Evolutionary conservation across 2,797 vertebrate genomes (phyloP).

Genomic region (Xenops minutus): DNA sequence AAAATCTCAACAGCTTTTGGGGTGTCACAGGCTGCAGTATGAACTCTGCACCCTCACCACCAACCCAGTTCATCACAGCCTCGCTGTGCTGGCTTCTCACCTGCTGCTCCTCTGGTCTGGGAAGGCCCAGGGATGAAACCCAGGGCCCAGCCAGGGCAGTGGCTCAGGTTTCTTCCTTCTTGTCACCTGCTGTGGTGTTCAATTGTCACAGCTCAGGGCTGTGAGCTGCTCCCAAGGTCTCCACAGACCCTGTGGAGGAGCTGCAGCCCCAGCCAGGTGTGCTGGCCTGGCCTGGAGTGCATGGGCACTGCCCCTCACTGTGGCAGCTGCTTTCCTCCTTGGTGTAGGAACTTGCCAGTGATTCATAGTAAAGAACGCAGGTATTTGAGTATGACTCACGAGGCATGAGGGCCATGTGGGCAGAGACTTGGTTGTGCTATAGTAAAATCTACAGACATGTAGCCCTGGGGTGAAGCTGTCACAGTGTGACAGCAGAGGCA

Average conservation of each 20-base stretch:
- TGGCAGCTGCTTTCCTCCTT: background rate
- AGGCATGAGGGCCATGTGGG: background rate
- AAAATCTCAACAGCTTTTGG: background rate
- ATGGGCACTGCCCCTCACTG: accelerated
- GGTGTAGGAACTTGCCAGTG: background rate
- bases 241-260: accelerated
- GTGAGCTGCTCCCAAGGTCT: background rate
- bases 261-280: background rate
- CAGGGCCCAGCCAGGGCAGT: background rate
- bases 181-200: accelerated
- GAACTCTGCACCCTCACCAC: background rate
- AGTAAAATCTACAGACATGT: background rate
- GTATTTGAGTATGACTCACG: background rate
- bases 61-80: background rate
- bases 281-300: background rate
- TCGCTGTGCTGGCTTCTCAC: background rate
- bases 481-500: background rate
- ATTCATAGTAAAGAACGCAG: accelerated
- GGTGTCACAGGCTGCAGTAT: background rate
- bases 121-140: background rate
- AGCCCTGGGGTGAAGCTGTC: background rate
- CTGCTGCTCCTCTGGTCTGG: background rate
- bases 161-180: background rate
- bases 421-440: background rate
- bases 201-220: background rate